Percentiles rank a stretch among this genome's conserved stretches.
Evolutionary conservation across 2,113 vertebrate genomes (phyloP).

Genomic region (Ceratotherium simum): DNA sequence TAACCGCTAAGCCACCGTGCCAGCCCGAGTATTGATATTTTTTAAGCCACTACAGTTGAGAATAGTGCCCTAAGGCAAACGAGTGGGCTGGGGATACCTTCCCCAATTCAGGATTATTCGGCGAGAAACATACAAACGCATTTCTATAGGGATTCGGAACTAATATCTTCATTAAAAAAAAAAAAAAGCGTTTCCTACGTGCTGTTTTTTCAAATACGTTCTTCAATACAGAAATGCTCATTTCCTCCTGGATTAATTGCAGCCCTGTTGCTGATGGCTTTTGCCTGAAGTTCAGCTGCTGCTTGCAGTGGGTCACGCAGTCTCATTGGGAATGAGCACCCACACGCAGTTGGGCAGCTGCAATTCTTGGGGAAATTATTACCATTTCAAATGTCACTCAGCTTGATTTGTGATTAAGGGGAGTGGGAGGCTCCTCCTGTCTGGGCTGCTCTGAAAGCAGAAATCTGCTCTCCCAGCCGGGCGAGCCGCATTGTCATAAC

Average conservation of each 20-base stretch:
- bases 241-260: constrained; percentile 82
- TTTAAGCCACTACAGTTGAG: not conserved
- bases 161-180: not conserved
- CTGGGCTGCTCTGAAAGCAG: constrained; percentile 69
- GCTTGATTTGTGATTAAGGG: constrained; percentile 83
- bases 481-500: constrained; percentile 62
- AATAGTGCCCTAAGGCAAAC: not conserved
- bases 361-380: constrained; percentile 85
- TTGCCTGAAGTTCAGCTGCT: constrained; percentile 76
- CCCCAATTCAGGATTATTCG: not conserved
- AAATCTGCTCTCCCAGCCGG: constrained; percentile 69
- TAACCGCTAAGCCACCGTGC: no score
- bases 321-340: constrained; percentile 76
- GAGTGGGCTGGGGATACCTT: not conserved
- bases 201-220: constrained; percentile 72
- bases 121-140: not conserved
- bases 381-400: constrained; percentile 86
- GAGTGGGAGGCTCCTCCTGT: constrained; percentile 79
- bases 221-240: constrained; percentile 77
- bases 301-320: constrained; percentile 76
- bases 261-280: constrained; percentile 76
- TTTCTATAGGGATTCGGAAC: not conserved
- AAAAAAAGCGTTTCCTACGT: not conserved
- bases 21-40: not conserved
- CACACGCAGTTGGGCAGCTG: constrained; percentile 84